Conservation (phyloP, 2,113 vertebrate genomes). For the Zingel zingel region DNA sequence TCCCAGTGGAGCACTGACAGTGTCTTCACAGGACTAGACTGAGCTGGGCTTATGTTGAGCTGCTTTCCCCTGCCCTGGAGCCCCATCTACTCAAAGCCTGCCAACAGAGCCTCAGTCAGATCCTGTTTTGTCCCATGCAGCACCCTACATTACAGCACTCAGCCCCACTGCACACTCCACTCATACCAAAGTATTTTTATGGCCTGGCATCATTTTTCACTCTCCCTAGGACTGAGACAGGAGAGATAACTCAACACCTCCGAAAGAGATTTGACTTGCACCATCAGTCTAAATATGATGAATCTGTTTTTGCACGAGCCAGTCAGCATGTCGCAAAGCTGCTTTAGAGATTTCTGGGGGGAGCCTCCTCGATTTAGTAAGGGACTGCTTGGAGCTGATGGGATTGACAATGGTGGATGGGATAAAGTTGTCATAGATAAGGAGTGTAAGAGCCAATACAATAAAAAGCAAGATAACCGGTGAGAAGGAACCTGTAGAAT, state of each 20-base stretch:
- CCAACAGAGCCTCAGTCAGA: constrained; percentile 51
- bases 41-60: constrained; percentile 73
- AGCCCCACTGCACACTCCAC: constrained; percentile 34
- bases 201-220: constrained; percentile 66
- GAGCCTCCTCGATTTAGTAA: constrained; percentile 36
- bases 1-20: constrained; percentile 40
- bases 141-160: constrained; percentile 48
- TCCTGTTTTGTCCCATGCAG: constrained; percentile 43
- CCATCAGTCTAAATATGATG: constrained; percentile 65
- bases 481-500: constrained; percentile 25
- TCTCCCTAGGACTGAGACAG: constrained; percentile 37
- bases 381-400: constrained; percentile 11
- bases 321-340: constrained; percentile 54
- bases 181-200: constrained; percentile 72
- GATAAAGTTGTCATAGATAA: constrained; percentile 13
- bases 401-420: constrained; percentile 1
- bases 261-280: constrained; percentile 67
- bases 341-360: constrained; percentile 38
- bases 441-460: background rate
- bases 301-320: constrained; percentile 62
- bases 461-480: background rate
- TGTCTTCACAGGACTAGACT: constrained; percentile 65
- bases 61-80: constrained; percentile 57
- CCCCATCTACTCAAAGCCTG: constrained; percentile 51
- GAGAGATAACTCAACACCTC: constrained; percentile 71